These are phyloP conservation scores for Brachionus sp. DNA, from an alignment of 1,140 invertebrate genomes.

Conservation along the genomic window DNA sequence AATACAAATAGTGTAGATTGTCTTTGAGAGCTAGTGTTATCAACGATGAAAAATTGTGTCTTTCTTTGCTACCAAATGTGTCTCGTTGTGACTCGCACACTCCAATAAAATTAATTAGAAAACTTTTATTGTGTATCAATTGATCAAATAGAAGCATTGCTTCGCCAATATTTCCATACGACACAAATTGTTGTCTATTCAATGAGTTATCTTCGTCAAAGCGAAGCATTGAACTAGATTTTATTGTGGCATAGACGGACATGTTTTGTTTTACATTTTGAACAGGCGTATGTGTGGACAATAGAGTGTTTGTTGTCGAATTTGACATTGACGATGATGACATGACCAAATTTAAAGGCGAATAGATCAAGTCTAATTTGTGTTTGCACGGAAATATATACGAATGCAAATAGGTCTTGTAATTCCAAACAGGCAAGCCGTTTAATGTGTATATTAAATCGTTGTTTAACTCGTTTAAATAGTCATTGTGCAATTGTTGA, in stretches of 20 bases:
- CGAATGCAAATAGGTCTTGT: slow-evolving; percentile 18
- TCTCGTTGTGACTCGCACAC: background rate
- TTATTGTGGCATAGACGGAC: slow-evolving; percentile 35
- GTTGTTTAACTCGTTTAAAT: slow-evolving; percentile 13
- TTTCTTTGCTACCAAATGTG: background rate
- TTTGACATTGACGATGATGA: slow-evolving; percentile 7
- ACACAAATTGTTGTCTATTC: background rate
- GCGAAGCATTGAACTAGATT: background rate
- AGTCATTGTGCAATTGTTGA: slow-evolving; percentile 33
- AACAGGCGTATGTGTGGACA: background rate
- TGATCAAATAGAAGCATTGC: slow-evolving; percentile 33
- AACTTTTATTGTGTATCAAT: slow-evolving; percentile 28
- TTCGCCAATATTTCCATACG: background rate
- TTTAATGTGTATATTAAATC: background rate
- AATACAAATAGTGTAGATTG: slow-evolving; percentile 27
- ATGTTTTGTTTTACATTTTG: background rate
- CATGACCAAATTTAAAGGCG: background rate
- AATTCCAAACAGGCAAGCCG: slow-evolving; percentile 17
- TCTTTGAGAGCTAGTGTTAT: slow-evolving; percentile 1
- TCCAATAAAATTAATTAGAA: background rate
- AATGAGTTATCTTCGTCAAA: background rate
- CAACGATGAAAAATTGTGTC: background rate
- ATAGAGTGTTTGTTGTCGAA: slow-evolving; percentile 13
- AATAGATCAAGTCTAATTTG: background rate
- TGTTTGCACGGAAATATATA: background rate